A percentile compares a stretch with the other conserved stretches of the same genome.
Evolutionary conservation across 2,113 vertebrate genomes (phyloP).

Genomic region (Lepisosteus oculatus): DNA sequence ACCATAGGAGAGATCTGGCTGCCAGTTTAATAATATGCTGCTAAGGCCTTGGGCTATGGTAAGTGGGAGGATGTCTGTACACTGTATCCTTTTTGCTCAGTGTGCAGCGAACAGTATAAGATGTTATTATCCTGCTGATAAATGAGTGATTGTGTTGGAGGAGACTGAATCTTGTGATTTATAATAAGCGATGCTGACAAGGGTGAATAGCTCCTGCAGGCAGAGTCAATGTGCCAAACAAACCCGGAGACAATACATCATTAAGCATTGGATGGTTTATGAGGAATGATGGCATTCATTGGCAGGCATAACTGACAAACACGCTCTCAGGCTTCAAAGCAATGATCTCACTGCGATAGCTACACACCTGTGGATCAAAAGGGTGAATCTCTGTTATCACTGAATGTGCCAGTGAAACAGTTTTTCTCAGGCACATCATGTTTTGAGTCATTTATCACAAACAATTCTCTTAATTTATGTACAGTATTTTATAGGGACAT

Average conservation of each 20-base stretch:
- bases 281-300: constrained; percentile 1
- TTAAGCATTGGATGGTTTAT: not conserved
- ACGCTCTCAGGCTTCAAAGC: not conserved
- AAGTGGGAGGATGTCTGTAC: not conserved
- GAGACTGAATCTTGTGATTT: constrained; percentile 2
- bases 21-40: constrained; percentile 46
- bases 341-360: not conserved
- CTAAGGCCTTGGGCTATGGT: constrained; percentile 7
- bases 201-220: not conserved
- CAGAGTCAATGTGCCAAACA: not conserved
- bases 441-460: no score
- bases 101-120: not conserved
- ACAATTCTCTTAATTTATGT: no score
- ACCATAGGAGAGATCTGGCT: constrained; percentile 9
- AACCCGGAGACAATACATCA: not conserved
- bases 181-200: not conserved
- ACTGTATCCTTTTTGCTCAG: not conserved
- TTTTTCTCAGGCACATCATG: no score
- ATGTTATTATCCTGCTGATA: constrained; percentile 3
- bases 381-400: not conserved
- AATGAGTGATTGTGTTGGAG: not conserved
- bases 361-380: not conserved
- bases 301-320: not conserved
- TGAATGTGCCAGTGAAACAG: not conserved
- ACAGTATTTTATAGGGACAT: no score